These are phyloP conservation scores for Varanus komodoensis DNA, from an alignment of 2,113 vertebrate genomes.

Conservation along the genomic window DNA sequence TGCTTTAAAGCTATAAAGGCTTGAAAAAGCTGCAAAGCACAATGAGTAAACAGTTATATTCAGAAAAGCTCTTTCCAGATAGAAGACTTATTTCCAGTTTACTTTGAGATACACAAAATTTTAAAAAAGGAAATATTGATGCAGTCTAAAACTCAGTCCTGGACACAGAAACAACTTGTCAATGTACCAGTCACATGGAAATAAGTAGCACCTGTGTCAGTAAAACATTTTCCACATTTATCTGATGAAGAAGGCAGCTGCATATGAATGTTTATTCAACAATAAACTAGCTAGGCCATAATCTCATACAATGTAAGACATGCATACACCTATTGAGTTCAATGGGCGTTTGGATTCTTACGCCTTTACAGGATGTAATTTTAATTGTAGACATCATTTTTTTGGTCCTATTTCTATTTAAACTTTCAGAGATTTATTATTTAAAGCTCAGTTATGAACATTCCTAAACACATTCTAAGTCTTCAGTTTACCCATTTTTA, in stretches of 20 bases:
- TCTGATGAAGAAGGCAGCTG: not conserved
- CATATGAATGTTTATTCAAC: not conserved
- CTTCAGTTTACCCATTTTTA: conserved; percentile 7
- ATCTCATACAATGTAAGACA: not conserved
- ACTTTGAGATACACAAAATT: conserved; percentile 1
- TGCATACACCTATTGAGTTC: not conserved
- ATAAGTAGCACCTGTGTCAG: not conserved
- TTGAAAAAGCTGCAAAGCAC: not conserved
- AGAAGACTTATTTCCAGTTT: not conserved
- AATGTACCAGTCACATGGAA: not conserved
- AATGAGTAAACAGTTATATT: not conserved
- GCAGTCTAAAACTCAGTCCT: not conserved
- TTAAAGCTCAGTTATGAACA: not conserved
- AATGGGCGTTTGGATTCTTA: not conserved
- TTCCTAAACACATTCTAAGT: not conserved
- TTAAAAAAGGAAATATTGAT: conserved; percentile 26
- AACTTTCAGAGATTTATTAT: not conserved
- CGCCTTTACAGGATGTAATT: not conserved
- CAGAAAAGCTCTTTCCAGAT: not conserved
- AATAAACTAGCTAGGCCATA: not conserved
- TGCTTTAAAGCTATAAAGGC: not conserved
- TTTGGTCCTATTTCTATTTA: not conserved
- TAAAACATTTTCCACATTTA: not conserved
- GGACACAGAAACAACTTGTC: not conserved
- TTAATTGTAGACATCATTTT: not conserved